Conservation (phyloP, 1,140 invertebrate species). For the Diabrotica undecimpunctata region DNA sequence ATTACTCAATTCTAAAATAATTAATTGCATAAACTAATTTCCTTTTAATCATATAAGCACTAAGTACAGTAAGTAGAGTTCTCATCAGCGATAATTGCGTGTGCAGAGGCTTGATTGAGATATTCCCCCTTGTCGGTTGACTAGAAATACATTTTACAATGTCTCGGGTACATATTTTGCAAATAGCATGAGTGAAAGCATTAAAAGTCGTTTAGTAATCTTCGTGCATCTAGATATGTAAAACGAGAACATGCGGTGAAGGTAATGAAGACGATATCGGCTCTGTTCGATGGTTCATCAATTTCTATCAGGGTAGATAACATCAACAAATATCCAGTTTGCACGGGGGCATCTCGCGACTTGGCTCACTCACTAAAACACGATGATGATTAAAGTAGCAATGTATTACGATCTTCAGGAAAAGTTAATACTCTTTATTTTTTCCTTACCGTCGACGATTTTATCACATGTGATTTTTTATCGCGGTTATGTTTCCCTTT, state of each 20-base stretch:
- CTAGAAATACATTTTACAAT: constrained; percentile 17
- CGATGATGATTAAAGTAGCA: too few species aligned
- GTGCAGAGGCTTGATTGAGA: constrained; percentile 15
- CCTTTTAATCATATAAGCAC: too few species aligned
- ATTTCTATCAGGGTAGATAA: constrained; percentile 28
- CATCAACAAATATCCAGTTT: constrained; percentile 29
- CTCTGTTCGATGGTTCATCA: constrained; percentile 30
- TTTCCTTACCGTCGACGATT: too few species aligned
- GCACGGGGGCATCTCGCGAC: constrained; percentile 9
- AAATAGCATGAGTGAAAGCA: constrained; percentile 41
- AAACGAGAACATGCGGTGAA: constrained; percentile 43
- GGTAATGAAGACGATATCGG: constrained; percentile 46
- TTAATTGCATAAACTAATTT: too few species aligned
- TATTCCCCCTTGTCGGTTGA: constrained; percentile 21
- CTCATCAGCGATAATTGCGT: too few species aligned
- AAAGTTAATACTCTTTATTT: too few species aligned
- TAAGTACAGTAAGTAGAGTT: too few species aligned
- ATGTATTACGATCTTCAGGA: too few species aligned
- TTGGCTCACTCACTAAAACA: background rate
- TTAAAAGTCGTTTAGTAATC: constrained; percentile 42
- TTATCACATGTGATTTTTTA: too few species aligned
- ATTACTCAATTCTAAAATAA: too few species aligned
- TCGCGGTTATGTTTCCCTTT: too few species aligned
- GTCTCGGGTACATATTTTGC: constrained; percentile 34
- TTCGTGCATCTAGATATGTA: constrained; percentile 42